These are phyloP conservation scores for Nemoura dubitans DNA, from an alignment of 2,888 invertebrate species.

Conservation along the genomic window DNA sequence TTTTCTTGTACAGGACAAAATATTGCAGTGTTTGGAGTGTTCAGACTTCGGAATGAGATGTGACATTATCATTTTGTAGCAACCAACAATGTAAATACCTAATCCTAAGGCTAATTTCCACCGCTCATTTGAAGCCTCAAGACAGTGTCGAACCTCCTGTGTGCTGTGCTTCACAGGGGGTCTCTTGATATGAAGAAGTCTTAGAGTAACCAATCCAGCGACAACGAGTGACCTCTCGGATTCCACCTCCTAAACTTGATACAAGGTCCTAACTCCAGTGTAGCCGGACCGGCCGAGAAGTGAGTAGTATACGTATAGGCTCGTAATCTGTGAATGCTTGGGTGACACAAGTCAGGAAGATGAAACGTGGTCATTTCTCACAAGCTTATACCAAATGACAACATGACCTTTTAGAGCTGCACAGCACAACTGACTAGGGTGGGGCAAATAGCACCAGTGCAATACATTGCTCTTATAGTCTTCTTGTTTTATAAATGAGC, in stretches of 20 bases:
- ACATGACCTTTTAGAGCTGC: constrained; percentile 28
- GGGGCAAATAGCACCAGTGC: not conserved
- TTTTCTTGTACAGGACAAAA: not conserved
- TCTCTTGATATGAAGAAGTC: not conserved
- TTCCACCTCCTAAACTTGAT: not conserved
- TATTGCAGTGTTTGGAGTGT: not conserved
- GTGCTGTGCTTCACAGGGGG: not conserved
- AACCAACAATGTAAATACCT: not conserved
- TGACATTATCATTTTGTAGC: not conserved
- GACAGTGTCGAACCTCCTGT: not conserved
- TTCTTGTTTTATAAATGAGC: constrained; percentile 31
- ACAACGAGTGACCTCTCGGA: not conserved
- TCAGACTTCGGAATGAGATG: too few species aligned
- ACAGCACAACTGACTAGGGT: constrained; percentile 1
- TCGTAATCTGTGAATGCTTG: constrained; percentile 10
- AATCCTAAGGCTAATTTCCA: not conserved
- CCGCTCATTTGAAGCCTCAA: not conserved
- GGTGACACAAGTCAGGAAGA: constrained; percentile 16
- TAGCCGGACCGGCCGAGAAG: not conserved
- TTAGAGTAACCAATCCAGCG: not conserved
- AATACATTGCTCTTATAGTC: constrained; percentile 20
- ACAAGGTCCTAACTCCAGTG: not conserved
- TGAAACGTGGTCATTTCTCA: not conserved
- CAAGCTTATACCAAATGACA: constrained; percentile 25
- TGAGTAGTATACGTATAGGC: not conserved